Conservation (phyloP, 2,888 invertebrate genomes). For the Phyllotreta striolata region DNA sequence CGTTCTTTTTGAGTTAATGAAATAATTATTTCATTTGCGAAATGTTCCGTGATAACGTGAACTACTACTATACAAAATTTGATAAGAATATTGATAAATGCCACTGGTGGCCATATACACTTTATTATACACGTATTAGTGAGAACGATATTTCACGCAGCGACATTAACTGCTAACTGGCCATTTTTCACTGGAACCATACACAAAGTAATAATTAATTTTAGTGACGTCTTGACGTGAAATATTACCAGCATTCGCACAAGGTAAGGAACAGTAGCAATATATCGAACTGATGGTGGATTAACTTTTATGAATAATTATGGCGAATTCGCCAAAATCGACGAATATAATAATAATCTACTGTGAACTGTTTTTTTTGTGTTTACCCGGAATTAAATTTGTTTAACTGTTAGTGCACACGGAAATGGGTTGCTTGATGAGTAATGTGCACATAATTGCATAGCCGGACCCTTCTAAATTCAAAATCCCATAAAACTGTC, state of each 20-base stretch:
- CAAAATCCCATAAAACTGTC: constrained; percentile 16
- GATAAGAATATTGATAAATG: constrained; percentile 14
- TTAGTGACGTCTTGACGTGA: constrained; percentile 26
- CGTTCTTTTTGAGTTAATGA: too few relatives aligned
- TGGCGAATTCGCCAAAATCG: constrained; percentile 11
- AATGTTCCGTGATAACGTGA: too few relatives aligned
- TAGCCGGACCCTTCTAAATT: constrained; percentile 11
- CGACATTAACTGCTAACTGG: constrained; percentile 12
- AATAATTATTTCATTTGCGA: too few relatives aligned
- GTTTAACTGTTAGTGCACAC: neutral
- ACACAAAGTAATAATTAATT: constrained; percentile 26
- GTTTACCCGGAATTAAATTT: neutral
- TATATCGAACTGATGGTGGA: constrained; percentile 14
- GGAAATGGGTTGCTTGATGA: constrained; percentile 9
- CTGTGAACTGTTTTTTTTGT: too few relatives aligned
- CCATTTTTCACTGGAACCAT: constrained; percentile 20
- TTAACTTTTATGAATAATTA: constrained; percentile 18
- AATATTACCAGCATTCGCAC: constrained; percentile 17
- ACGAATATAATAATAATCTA: too few relatives aligned
- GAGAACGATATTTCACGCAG: constrained; percentile 10
- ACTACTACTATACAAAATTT: neutral
- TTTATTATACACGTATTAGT: constrained; percentile 4
- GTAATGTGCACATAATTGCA: constrained; percentile 12
- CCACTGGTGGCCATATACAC: neutral
- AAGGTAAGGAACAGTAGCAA: constrained; percentile 17